A percentile compares a stretch with the other conserved stretches of the same genome.
These are phyloP conservation scores for Chrysemys picta DNA, from an alignment of 2,113 vertebrate species.

Conservation along the genomic window DNA sequence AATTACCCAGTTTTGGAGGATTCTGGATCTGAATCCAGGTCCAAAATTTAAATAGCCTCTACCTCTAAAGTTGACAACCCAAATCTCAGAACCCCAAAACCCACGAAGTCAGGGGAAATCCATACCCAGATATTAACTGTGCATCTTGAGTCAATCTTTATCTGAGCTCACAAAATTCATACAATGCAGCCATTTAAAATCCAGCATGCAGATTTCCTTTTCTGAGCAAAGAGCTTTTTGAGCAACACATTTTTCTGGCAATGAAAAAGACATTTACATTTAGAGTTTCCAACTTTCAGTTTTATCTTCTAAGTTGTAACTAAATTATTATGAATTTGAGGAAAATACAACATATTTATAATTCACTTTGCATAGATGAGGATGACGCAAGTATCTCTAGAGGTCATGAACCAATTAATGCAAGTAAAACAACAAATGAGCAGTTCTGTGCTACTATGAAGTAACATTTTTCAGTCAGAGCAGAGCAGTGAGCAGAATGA, in stretches of 20 bases:
- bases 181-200: neutral
- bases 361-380: conserved; percentile 11
- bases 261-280: fast-evolving
- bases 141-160: neutral
- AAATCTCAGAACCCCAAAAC: neutral
- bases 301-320: conserved; percentile 25
- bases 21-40: neutral
- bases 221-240: neutral
- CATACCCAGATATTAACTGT: fast-evolving
- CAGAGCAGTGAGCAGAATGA: neutral
- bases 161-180: neutral
- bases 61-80: neutral
- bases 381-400: neutral
- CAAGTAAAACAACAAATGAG: conserved; percentile 15
- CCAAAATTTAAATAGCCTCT: neutral
- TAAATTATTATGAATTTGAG: conserved; percentile 30
- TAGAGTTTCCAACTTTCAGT: neutral
- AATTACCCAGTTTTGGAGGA: neutral
- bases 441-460: neutral
- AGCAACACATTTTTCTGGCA: neutral
- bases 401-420: conserved; percentile 24
- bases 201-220: neutral
- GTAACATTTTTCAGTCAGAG: neutral
- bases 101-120: neutral
- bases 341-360: conserved; percentile 10